Evolutionary conservation across 2,113 vertebrate genomes (phyloP).

Genomic region (Miniopterus natalensis): DNA sequence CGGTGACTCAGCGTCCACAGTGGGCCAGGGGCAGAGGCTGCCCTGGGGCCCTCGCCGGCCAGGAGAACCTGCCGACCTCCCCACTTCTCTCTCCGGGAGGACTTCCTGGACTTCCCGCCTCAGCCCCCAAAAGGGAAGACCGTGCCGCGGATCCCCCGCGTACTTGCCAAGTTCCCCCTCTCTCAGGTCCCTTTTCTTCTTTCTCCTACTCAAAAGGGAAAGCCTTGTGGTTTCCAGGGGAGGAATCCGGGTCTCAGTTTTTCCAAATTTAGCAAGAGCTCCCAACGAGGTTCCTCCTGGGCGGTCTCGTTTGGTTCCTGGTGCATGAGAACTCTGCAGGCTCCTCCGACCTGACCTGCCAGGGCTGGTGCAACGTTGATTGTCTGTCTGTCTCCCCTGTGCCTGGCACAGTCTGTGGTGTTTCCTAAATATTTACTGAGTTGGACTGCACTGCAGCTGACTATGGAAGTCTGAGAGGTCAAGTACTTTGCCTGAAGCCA

Average conservation of each 20-base stretch:
- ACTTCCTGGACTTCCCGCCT: not conserved
- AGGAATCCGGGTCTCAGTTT: not conserved
- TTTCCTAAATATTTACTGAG: slow-evolving; percentile 2
- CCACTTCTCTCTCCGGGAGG: not conserved
- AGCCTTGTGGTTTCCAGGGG: not conserved
- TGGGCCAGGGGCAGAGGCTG: not conserved
- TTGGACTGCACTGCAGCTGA: not conserved
- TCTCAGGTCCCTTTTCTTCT: not conserved
- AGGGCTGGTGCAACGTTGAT: not conserved
- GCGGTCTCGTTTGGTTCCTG: not conserved
- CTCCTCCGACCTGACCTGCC: not conserved
- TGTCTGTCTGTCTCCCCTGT: not conserved
- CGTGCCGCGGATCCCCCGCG: not conserved
- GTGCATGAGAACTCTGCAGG: not conserved
- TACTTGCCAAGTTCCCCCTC: not conserved
- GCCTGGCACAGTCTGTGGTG: not conserved
- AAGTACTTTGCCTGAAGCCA: not conserved
- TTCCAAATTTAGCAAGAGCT: slow-evolving; percentile 13
- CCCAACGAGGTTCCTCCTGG: not conserved
- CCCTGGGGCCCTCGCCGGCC: not conserved
- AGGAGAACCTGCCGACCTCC: not conserved
- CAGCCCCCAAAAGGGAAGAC: not conserved
- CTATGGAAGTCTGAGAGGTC: not conserved
- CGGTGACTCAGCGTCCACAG: not conserved
- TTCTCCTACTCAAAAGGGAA: not conserved